These are phyloP conservation scores for Drosophila pseudotakahashii DNA, from an alignment of 2,888 invertebrate genomes.

Conservation along the genomic window DNA sequence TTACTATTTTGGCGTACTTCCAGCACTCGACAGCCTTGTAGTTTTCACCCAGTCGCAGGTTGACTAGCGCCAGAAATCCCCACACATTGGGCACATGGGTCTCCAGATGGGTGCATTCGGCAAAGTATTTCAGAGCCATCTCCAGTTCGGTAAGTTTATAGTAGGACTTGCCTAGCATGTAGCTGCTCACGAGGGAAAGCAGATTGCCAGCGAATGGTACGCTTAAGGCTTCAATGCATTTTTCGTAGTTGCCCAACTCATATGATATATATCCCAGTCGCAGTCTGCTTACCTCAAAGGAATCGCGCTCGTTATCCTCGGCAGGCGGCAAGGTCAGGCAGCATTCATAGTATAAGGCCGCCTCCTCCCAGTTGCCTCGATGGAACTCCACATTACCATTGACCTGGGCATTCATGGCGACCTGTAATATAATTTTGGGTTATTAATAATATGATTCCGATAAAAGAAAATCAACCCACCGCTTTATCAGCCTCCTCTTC, in stretches of 20 bases:
- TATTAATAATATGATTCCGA: no score
- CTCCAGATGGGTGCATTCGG: conserved; percentile 50
- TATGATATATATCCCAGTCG: conserved; percentile 61
- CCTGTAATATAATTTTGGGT: conserved; percentile 10
- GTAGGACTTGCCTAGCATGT: conserved; percentile 66
- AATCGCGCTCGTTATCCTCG: conserved; percentile 23
- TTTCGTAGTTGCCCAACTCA: conserved; percentile 37
- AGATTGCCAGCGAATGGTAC: conserved; percentile 9
- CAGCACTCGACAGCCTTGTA: conserved; percentile 74
- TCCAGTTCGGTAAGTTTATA: conserved; percentile 49
- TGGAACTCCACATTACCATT: conserved; percentile 75
- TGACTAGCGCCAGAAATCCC: conserved; percentile 75
- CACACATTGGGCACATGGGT: conserved; percentile 72
- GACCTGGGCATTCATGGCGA: conserved; percentile 53
- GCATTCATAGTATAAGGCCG: conserved; percentile 53
- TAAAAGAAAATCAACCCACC: conserved; percentile 35
- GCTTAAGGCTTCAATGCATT: conserved; percentile 41
- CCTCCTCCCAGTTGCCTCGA: conserved; percentile 37
- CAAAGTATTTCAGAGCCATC: conserved; percentile 59
- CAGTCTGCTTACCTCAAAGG: conserved; percentile 52
- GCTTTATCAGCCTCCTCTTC: neutral
- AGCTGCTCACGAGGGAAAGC: conserved; percentile 25
- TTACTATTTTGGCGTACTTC: conserved; percentile 76
- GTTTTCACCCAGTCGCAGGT: conserved; percentile 66
- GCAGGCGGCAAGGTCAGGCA: neutral